phyloP scores from a whole-genome alignment of 2,113 vertebrate genomes.

The Brachirus orientalis region DNA sequence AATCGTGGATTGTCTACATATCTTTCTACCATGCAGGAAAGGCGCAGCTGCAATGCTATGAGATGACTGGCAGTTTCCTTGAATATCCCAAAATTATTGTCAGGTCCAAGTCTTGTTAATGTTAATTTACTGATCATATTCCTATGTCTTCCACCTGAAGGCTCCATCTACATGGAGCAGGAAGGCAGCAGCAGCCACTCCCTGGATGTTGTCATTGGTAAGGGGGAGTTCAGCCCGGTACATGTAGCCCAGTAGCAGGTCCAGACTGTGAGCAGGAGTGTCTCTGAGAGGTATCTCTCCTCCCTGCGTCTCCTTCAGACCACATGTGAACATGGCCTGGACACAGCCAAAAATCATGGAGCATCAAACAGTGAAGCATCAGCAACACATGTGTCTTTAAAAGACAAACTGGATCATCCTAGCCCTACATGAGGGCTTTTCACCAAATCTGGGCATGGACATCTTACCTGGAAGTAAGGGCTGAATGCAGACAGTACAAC shows the following conservation, averaged over 20 bases:
- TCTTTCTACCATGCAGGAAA: background rate
- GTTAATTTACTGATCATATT: background rate
- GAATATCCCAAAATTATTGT: no score
- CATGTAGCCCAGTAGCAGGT: constrained; percentile 85
- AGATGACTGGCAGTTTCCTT: background rate
- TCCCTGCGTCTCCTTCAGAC: constrained; percentile 85
- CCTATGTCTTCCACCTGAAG: constrained; percentile 59
- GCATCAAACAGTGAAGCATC: no score
- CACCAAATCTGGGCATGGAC: background rate
- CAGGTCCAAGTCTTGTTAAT: no score
- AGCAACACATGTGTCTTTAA: no score
- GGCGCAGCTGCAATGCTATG: background rate
- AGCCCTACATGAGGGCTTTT: background rate
- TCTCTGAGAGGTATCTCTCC: constrained; percentile 86
- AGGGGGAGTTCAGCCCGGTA: constrained; percentile 83
- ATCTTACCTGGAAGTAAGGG: constrained; percentile 87
- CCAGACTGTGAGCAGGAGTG: constrained; percentile 83
- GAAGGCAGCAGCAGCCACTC: constrained; percentile 86
- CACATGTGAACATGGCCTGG: constrained; percentile 91
- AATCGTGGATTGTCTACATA: background rate
- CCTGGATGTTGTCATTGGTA: constrained; percentile 85
- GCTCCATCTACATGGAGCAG: constrained; percentile 92
- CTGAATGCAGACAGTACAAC: constrained; percentile 91
- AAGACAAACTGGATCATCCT: no score
- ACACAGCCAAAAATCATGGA: constrained; percentile 3